Conservation (phyloP, 2,113 vertebrate genomes). For the Phylloscopus whistleri region DNA sequence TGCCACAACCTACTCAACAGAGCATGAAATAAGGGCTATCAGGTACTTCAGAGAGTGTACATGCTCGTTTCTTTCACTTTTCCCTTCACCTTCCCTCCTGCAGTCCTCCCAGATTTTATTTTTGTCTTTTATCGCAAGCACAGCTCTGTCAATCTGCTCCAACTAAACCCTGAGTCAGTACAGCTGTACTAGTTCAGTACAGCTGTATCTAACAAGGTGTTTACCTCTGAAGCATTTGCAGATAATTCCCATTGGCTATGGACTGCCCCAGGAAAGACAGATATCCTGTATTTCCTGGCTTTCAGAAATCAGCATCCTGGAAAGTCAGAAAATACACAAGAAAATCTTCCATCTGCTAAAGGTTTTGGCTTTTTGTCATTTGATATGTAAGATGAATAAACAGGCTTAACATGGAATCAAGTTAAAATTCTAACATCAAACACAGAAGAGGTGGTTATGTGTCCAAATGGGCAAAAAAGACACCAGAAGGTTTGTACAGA, state of each 20-base stretch:
- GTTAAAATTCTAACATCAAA: constrained; percentile 33
- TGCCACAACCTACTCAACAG: background rate
- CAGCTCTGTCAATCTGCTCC: background rate
- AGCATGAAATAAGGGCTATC: background rate
- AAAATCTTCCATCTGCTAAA: background rate
- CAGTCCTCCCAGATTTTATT: background rate
- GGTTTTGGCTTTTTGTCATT: constrained; percentile 1
- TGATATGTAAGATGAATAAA: constrained; percentile 10
- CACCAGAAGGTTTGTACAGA: background rate
- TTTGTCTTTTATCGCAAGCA: background rate
- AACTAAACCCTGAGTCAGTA: background rate
- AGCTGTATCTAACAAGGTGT: background rate
- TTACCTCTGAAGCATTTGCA: background rate
- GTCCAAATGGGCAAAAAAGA: background rate
- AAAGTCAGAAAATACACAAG: background rate
- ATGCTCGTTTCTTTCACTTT: background rate
- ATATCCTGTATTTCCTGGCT: background rate
- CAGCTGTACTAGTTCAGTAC: background rate
- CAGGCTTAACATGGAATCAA: background rate
- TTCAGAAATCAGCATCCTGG: background rate
- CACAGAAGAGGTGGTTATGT: background rate
- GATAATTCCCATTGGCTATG: background rate
- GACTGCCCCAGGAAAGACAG: background rate
- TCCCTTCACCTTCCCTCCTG: background rate
- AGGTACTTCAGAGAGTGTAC: background rate